A percentile compares a stretch with the other conserved stretches of the same genome.
phyloP scores from a whole-genome alignment of 2,888 invertebrate species.

The Diachrysia chrysitis region DNA sequence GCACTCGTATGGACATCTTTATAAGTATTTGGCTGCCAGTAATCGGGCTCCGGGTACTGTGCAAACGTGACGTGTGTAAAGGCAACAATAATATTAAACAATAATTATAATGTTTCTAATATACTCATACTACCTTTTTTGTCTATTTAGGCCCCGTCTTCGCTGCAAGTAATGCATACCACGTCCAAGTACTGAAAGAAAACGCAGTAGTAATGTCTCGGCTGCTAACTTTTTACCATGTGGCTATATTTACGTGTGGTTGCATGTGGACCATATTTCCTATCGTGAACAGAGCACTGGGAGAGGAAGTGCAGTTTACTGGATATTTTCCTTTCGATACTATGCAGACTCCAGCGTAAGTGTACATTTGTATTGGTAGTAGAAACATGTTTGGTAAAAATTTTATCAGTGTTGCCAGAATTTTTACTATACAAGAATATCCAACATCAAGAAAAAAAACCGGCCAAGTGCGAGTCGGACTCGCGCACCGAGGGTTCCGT shows the following conservation, averaged over 20 bases:
- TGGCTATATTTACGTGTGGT: conserved; percentile 64
- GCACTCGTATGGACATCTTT: too few species aligned
- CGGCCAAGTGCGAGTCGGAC: too few species aligned
- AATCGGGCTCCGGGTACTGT: too few species aligned
- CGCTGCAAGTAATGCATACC: conserved; percentile 65
- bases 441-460: too few species aligned
- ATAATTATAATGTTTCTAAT: too few species aligned
- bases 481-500: too few species aligned
- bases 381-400: too few species aligned
- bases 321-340: conserved; percentile 80
- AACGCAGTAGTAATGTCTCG: conserved; percentile 72
- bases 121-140: not conserved
- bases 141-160: conserved; percentile 69
- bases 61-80: not conserved
- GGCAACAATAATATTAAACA: too few species aligned
- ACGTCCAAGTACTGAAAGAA: conserved; percentile 66
- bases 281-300: conserved; percentile 69
- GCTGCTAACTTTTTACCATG: conserved; percentile 69
- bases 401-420: not conserved
- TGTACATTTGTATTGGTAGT: conserved; percentile 14
- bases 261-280: conserved; percentile 72
- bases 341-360: conserved; percentile 69
- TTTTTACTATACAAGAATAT: not conserved
- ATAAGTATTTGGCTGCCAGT: too few species aligned
- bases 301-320: conserved; percentile 71